phyloP scores from a whole-genome alignment of 2,797 vertebrate species.

The Corythornis leucogaster region DNA sequence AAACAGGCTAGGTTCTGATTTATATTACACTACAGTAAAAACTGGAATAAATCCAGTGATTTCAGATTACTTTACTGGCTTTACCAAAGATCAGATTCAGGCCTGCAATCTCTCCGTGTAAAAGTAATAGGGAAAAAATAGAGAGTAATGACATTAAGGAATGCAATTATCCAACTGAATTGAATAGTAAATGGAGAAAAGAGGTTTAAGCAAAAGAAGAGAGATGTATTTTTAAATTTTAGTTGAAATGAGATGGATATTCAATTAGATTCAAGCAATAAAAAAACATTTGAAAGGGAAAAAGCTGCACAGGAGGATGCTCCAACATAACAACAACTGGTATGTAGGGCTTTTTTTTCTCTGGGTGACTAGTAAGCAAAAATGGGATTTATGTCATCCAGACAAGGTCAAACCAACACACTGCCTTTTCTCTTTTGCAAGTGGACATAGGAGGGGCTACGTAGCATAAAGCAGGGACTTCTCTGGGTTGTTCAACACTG shows the following conservation, averaged over 20 bases:
- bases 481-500: neutral
- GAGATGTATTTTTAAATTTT: conserved; percentile 58
- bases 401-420: too few relatives aligned
- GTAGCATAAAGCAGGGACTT: neutral
- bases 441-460: neutral
- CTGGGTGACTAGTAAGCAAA: neutral
- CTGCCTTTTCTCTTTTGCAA: neutral
- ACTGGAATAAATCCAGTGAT: conserved; percentile 27
- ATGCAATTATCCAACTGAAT: conserved; percentile 71
- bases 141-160: conserved; percentile 73
- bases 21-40: conserved; percentile 12
- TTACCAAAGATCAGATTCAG: conserved; percentile 50
- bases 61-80: conserved; percentile 36
- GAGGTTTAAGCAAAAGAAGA: conserved; percentile 68
- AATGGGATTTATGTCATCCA: neutral
- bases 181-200: conserved; percentile 70
- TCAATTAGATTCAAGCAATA: conserved; percentile 60
- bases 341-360: neutral
- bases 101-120: neutral
- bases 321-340: neutral
- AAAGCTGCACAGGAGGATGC: neutral
- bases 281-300: conserved; percentile 38
- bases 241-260: conserved; percentile 59
- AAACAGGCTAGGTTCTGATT: neutral
- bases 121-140: conserved; percentile 42